Evolutionary conservation across 2,113 vertebrate species (phyloP).

Genomic region (Lepus americanus): DNA sequence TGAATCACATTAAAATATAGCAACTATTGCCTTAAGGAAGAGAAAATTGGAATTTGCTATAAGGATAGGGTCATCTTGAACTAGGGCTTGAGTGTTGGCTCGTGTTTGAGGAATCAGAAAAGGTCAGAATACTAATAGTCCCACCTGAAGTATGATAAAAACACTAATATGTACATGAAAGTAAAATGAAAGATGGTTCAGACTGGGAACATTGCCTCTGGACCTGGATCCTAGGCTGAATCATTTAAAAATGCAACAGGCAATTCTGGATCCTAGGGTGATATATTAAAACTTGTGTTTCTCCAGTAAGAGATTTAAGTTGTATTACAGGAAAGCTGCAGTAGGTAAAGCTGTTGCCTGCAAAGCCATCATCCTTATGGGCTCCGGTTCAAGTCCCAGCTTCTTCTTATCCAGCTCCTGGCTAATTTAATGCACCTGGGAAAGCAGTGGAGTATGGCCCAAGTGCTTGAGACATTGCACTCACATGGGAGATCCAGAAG

Average conservation of each 20-base stretch:
- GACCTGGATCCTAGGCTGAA: background rate
- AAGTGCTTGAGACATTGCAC: no score
- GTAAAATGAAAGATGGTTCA: background rate
- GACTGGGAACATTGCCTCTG: background rate
- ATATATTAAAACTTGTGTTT: background rate
- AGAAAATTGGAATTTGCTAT: background rate
- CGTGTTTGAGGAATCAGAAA: background rate
- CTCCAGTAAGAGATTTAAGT: background rate
- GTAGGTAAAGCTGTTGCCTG: no score
- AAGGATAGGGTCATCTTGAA: background rate
- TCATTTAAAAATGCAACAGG: background rate
- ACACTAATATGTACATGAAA: background rate
- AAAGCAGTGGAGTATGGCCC: no score
- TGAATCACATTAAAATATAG: background rate
- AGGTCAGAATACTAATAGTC: rapidly evolving
- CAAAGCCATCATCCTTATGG: no score
- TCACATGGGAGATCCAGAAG: no score
- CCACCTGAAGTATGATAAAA: background rate
- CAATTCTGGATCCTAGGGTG: background rate
- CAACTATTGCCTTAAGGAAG: background rate
- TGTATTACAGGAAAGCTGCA: background rate
- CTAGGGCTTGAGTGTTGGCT: background rate
- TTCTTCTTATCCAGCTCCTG: no score
- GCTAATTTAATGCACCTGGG: no score
- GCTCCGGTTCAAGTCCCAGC: no score